These are phyloP conservation scores for Deroplatys truncata DNA, from an alignment of 2,888 invertebrate species.

Conservation along the genomic window DNA sequence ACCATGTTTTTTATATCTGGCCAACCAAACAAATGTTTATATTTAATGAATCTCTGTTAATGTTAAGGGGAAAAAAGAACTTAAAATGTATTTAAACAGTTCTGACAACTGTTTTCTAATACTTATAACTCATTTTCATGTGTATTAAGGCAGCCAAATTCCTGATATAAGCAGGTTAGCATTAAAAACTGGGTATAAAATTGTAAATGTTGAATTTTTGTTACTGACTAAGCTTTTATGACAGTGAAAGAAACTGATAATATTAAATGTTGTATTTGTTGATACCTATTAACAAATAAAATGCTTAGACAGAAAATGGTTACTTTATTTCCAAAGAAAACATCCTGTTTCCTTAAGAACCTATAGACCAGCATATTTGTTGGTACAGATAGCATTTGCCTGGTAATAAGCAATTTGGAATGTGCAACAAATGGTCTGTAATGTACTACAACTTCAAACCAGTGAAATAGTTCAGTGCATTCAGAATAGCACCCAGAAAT, in stretches of 20 bases:
- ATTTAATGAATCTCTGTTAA: background rate
- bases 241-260: background rate
- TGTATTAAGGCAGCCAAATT: background rate
- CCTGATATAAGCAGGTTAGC: background rate
- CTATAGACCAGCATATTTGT: too few relatives aligned
- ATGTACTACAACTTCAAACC: background rate
- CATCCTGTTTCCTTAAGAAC: too few relatives aligned
- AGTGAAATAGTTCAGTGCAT: background rate
- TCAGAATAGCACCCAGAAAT: too few relatives aligned
- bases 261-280: constrained; percentile 15
- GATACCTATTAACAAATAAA: constrained; percentile 19
- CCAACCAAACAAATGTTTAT: background rate
- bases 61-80: background rate
- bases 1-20: background rate
- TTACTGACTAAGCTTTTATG: background rate
- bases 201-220: background rate
- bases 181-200: background rate
- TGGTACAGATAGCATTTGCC: background rate
- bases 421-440: background rate
- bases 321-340: background rate
- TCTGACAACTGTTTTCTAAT: background rate
- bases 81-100: background rate
- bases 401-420: background rate
- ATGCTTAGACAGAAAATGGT: background rate
- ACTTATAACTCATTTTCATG: background rate